Evolutionary conservation across 2,113 vertebrate species (phyloP).

Genomic region (Lampris incognitus): DNA sequence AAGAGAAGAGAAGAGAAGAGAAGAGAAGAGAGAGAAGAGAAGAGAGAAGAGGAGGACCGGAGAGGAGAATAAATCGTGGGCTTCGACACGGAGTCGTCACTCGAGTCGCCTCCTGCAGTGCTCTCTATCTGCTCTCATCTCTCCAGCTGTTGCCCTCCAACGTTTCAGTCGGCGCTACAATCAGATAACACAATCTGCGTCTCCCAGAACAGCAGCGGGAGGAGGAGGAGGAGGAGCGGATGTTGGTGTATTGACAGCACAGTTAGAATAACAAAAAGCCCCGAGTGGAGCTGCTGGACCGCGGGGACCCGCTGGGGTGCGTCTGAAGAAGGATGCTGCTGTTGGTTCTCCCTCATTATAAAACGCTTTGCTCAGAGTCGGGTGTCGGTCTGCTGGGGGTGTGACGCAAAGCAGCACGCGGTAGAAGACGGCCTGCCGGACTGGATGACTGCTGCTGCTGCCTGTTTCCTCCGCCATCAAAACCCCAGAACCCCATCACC

Average conservation of each 20-base stretch:
- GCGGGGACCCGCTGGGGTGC: background rate
- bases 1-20: background rate
- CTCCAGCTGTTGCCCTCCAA: constrained; percentile 58
- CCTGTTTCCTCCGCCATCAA: no score
- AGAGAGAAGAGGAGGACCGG: background rate
- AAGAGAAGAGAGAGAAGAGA: background rate
- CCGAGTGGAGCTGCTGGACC: background rate
- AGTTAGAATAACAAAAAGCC: constrained; percentile 1
- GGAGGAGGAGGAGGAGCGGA: background rate
- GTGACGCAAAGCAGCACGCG: no score
- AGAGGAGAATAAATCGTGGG: background rate
- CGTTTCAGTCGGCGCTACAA: constrained; percentile 52
- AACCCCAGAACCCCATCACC: no score
- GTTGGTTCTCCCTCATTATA: no score
- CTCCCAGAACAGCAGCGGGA: constrained; percentile 6
- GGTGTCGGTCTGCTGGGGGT: no score
- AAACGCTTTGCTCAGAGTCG: no score
- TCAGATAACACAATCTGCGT: constrained; percentile 49
- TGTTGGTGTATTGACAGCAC: constrained; percentile 4
- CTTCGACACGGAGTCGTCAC: background rate
- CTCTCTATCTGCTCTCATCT: constrained; percentile 46
- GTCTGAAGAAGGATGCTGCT: no score
- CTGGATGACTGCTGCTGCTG: no score
- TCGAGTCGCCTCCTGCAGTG: constrained; percentile 16
- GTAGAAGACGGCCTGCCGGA: no score